phyloP scores from a whole-genome alignment of 2,113 vertebrate species.

The Lagopus leucura region DNA sequence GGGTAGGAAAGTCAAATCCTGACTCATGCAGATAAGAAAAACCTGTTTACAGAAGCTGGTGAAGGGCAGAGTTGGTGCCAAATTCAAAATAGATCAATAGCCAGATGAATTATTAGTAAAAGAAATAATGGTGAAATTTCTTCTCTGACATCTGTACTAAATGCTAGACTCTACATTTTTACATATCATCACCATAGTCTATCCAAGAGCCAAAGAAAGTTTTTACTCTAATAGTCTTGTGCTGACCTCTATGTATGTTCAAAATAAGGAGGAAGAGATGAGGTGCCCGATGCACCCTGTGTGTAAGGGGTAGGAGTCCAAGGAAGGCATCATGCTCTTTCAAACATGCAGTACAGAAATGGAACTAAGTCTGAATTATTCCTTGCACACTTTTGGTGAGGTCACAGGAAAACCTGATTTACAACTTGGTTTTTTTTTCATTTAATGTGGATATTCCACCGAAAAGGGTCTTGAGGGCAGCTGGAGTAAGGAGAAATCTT shows the following conservation, averaged over 20 bases:
- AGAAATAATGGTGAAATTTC: not conserved
- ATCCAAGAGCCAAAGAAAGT: not conserved
- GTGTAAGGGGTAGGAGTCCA: not conserved
- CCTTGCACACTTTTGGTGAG: not conserved
- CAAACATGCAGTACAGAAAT: not conserved
- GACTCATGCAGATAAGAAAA: not conserved
- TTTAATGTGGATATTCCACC: not conserved
- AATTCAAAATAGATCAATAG: conserved; percentile 33
- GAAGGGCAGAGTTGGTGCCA: conserved; percentile 16
- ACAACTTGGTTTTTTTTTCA: not conserved
- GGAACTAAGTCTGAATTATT: not conserved
- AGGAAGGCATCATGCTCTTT: not conserved
- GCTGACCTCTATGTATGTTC: not conserved
- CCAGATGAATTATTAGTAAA: conserved; percentile 1
- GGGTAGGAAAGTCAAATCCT: conserved; percentile 1
- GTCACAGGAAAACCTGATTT: not conserved
- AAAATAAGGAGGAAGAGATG: not conserved
- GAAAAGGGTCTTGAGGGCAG: not conserved
- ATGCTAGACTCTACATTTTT: not conserved
- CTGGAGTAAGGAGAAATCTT: not conserved
- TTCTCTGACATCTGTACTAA: not conserved
- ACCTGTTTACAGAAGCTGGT: conserved; percentile 18
- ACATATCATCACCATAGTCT: not conserved
- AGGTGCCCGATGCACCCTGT: not conserved
- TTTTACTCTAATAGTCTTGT: not conserved